These are phyloP conservation scores for Stenchaetothrips biformis DNA, from an alignment of 2,888 invertebrate genomes.

Conservation along the genomic window DNA sequence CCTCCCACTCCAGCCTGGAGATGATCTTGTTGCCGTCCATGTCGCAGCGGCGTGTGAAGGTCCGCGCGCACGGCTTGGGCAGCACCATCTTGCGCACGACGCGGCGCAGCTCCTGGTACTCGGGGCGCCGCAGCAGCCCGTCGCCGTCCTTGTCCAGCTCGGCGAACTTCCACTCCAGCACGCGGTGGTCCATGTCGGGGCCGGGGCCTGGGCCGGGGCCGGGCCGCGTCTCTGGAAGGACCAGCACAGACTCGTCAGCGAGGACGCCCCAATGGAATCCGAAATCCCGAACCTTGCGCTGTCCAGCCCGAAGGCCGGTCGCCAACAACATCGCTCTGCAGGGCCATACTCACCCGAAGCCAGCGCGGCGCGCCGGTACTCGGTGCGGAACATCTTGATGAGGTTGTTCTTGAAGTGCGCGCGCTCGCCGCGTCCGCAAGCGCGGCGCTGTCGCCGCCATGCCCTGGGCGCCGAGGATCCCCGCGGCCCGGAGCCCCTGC, in stretches of 20 bases:
- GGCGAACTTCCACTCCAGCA: constrained; percentile 86
- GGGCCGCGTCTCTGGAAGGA: constrained; percentile 31
- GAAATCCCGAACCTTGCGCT: too few relatives aligned
- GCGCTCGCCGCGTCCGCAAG: constrained; percentile 64
- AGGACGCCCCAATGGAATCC: too few relatives aligned
- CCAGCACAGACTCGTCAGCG: background rate
- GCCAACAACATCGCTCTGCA: too few relatives aligned
- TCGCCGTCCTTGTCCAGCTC: constrained; percentile 77
- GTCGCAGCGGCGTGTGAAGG: constrained; percentile 85
- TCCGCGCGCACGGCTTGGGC: constrained; percentile 83
- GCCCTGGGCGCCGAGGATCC: background rate
- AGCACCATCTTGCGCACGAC: constrained; percentile 83
- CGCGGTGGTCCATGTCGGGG: constrained; percentile 43
- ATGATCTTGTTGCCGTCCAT: constrained; percentile 73
- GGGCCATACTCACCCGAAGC: constrained; percentile 56
- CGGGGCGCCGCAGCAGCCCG: constrained; percentile 69
- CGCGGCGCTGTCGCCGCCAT: constrained; percentile 72
- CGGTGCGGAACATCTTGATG: constrained; percentile 77
- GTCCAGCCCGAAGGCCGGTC: too few relatives aligned
- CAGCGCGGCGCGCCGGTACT: constrained; percentile 58
- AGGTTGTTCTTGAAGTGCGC: constrained; percentile 73
- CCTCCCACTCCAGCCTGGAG: constrained; percentile 76
- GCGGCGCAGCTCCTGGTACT: constrained; percentile 74
- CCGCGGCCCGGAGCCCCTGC: constrained; percentile 12
- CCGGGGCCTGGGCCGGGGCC: constrained; percentile 15